These are phyloP conservation scores for Procambarus clarkii DNA, from an alignment of 1,140 invertebrate genomes.

Conservation along the genomic window DNA sequence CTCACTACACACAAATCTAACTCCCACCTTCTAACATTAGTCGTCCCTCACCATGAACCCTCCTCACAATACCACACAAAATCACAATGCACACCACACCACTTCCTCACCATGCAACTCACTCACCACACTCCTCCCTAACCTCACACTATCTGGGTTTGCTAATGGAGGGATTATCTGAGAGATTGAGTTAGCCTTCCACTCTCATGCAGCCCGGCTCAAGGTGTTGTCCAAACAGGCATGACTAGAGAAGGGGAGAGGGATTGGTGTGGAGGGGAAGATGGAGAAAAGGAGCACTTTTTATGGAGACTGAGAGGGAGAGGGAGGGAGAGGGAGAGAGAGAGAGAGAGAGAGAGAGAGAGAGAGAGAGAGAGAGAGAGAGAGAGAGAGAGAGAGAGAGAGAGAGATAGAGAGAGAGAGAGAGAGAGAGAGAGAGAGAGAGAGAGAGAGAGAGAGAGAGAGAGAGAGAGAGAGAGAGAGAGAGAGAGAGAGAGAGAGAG, in stretches of 20 bases:
- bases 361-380: too few relatives aligned
- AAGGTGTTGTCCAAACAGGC: not conserved
- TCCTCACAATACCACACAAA: not conserved
- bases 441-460: too few relatives aligned
- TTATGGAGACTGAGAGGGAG: too few relatives aligned
- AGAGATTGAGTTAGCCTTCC: not conserved
- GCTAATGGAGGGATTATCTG: not conserved
- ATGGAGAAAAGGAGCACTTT: not conserved
- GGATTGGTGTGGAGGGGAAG: not conserved
- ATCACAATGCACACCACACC: not conserved
- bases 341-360: too few relatives aligned
- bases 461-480: too few relatives aligned
- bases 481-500: too few relatives aligned
- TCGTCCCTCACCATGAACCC: not conserved
- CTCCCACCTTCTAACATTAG: not conserved
- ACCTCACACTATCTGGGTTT: conserved; percentile 3
- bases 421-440: too few relatives aligned
- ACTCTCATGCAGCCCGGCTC: not conserved
- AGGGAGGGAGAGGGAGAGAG: too few relatives aligned
- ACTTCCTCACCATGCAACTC: not conserved
- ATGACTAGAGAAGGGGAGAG: not conserved
- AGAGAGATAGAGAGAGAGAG: too few relatives aligned
- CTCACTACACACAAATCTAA: not conserved
- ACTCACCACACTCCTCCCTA: not conserved
- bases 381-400: too few relatives aligned